These are phyloP conservation scores for Bettongia penicillata DNA, from an alignment of 2,113 vertebrate genomes.

Conservation along the genomic window DNA sequence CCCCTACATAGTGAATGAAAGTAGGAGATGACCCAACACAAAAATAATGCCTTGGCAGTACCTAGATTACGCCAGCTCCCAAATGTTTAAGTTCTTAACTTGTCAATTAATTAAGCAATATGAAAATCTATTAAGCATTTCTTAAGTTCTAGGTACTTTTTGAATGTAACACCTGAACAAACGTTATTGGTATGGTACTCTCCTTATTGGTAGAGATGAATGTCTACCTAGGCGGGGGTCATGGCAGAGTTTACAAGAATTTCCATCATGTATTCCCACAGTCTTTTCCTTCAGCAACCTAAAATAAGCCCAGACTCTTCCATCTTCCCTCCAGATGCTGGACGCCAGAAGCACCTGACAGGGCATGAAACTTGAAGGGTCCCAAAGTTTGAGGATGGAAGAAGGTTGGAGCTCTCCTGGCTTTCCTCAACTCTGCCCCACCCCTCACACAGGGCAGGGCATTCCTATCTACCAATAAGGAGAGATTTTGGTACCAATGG, in stretches of 20 bases:
- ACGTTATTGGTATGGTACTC: neutral
- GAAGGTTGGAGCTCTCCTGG: neutral
- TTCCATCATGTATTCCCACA: neutral
- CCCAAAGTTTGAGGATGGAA: neutral
- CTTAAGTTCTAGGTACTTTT: neutral
- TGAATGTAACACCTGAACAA: neutral
- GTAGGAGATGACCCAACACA: neutral
- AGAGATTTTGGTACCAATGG: no score
- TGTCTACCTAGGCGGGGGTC: accelerated
- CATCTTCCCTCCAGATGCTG: neutral
- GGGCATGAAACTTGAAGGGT: neutral
- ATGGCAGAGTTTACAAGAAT: neutral
- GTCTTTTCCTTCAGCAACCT: neutral
- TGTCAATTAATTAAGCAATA: neutral
- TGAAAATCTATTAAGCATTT: neutral
- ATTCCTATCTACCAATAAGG: no score
- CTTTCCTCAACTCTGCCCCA: neutral
- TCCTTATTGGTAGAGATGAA: neutral
- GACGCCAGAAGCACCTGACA: neutral
- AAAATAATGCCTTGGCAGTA: neutral
- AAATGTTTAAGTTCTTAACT: neutral
- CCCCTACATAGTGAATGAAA: neutral
- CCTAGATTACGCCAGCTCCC: neutral
- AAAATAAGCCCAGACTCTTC: neutral
- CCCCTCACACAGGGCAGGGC: neutral